Base-by-base conservation (phyloP, 2,888 invertebrate species). In the Drosophila pegasa region DNA sequence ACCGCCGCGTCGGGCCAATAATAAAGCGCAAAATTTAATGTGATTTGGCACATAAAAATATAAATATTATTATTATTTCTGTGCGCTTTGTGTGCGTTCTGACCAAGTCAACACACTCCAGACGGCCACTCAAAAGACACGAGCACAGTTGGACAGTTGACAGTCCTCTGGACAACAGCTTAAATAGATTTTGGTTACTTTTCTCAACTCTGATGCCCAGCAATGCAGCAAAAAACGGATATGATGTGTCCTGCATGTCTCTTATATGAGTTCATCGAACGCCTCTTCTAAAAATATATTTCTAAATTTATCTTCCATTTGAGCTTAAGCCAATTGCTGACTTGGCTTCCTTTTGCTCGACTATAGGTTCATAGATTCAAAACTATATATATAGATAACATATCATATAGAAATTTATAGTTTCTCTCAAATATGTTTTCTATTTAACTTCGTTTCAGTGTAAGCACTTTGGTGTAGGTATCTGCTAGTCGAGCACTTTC, bases 21-120 rank as follows among this genome's bases (percentile, higher is more conserved):
- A 84, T 83, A 84, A 84, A 78, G 64, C 71, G 72, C 37, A 72
- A 80, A 80, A 75, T 83, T 86, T 86, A 80, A 84, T 84, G 67
- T 77, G 80, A 86, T 76, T 80, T 80, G 73, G 59, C 86, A 83
- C 65, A 86, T 82, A 86, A 83, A 86, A 82, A 83, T 82, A 82
- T 71, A 78, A 82, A 86, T 78, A 80, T 86, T 83, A 83, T 83
- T 82, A 82, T 85, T 82, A 82, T 83, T 84, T 74, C 56, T 51
- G 59, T 72, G 78, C 71, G 81, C 73, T 64, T 67, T 67, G 65
- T 50, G 37, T 33, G 33, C 37, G 33, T 9, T 38, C 10, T 55
- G 55, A 25, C 55, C 55, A 55, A 41, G 38, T 58, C 60, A 67
- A 62, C 59, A 70, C 25, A 59, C 70, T 54, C 57, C 45, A 45